phyloP scores from a whole-genome alignment of 2,113 vertebrate species.

The Herpetotheres cachinnans region DNA sequence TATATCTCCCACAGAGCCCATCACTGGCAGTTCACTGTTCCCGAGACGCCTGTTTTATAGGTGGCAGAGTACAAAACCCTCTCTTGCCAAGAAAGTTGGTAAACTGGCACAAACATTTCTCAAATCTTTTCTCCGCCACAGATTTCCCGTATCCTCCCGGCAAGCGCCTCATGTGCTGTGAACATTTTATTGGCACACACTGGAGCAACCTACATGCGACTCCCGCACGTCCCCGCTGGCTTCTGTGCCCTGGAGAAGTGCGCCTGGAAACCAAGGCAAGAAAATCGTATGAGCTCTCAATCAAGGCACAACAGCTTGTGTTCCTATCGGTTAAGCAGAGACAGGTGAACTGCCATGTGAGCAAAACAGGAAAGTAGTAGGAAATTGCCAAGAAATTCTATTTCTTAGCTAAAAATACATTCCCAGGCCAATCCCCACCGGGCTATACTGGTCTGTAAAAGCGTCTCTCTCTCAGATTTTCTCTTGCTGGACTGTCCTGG shows the following conservation, averaged over 20 bases:
- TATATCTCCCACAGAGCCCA: background rate
- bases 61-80: background rate
- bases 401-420: background rate
- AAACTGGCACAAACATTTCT: background rate
- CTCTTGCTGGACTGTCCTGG: background rate
- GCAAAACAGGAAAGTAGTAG: accelerated
- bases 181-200: background rate
- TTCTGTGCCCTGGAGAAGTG: background rate
- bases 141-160: background rate
- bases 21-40: background rate
- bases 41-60: background rate
- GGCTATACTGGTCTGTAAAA: background rate
- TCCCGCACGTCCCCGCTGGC: background rate
- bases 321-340: background rate
- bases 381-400: background rate
- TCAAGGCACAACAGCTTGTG: background rate
- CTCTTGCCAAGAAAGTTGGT: background rate
- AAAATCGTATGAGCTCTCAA: accelerated
- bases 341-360: background rate
- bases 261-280: background rate
- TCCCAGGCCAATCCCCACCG: background rate
- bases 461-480: background rate
- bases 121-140: background rate
- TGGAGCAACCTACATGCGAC: background rate
- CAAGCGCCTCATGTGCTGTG: background rate